Evolutionary conservation across 2,113 vertebrate genomes (phyloP).

Genomic region (Sinocyclocheilus grahami): DNA sequence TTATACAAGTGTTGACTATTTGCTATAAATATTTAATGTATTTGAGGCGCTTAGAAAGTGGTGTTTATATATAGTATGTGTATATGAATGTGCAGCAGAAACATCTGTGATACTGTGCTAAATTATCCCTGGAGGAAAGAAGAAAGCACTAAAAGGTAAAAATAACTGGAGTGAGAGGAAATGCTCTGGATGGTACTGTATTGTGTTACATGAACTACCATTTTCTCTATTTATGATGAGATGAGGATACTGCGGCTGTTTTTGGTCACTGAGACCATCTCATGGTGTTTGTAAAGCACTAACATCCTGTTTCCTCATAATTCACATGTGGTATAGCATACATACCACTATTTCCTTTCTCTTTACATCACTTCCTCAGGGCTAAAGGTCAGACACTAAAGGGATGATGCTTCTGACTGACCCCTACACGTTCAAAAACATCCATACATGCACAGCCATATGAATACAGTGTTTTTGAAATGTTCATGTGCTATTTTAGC

Average conservation of each 20-base stretch:
- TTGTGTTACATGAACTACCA: constrained; percentile 1
- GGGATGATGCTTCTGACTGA: constrained; percentile 8
- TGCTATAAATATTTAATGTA: not conserved
- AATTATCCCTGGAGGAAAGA: not conserved
- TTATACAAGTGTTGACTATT: not conserved
- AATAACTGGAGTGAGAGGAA: not conserved
- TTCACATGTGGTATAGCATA: constrained; percentile 14
- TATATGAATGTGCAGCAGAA: not conserved
- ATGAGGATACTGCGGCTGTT: not conserved
- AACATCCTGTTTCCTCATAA: constrained; percentile 39
- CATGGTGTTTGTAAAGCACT: constrained; percentile 9
- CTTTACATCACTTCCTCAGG: constrained; percentile 31
- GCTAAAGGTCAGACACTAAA: not conserved
- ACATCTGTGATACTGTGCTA: not conserved
- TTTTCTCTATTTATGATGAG: constrained; percentile 25
- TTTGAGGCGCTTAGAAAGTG: not conserved
- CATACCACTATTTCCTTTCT: constrained; percentile 35
- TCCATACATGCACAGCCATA: not conserved
- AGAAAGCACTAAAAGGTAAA: not conserved
- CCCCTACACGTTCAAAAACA: not conserved
- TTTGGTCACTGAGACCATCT: constrained; percentile 19
- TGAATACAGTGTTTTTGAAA: not conserved
- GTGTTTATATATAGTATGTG: not conserved
- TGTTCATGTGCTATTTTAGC: not conserved
- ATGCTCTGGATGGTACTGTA: not conserved